A percentile compares a stretch with the other conserved stretches of the same genome.
Conservation (phyloP, 2,888 invertebrate species). For the Brenthis ino region DNA sequence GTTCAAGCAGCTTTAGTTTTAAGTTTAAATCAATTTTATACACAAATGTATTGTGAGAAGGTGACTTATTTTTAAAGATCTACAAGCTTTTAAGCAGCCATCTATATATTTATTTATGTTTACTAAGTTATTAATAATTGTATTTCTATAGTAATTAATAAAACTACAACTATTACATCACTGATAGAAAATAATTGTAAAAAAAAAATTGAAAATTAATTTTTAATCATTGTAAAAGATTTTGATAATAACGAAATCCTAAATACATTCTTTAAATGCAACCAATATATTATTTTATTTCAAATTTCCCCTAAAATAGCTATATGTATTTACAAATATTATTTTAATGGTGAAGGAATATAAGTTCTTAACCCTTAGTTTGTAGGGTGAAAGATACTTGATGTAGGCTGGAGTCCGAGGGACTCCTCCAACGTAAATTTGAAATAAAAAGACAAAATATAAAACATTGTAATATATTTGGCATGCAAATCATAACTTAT, state of each 20-base stretch:
- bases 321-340: no score
- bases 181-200: neutral
- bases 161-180: neutral
- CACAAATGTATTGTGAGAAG: slow-evolving; percentile 5
- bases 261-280: slow-evolving; percentile 13
- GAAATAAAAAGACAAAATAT: no score
- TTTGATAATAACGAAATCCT: slow-evolving; percentile 12
- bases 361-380: no score
- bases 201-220: neutral
- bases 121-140: slow-evolving; percentile 7
- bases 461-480: no score
- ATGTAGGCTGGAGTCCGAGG: no score
- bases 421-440: no score
- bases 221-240: slow-evolving; percentile 9
- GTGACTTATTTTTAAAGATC: slow-evolving; percentile 9
- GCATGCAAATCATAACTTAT: no score
- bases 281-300: slow-evolving; percentile 1
- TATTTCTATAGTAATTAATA: slow-evolving; percentile 1
- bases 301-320: neutral
- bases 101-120: slow-evolving; percentile 11
- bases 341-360: no score
- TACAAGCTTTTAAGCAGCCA: neutral
- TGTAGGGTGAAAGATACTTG: no score
- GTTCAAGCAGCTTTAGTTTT: slow-evolving; percentile 10
- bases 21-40: slow-evolving; percentile 15